Conservation (phyloP, 1,140 invertebrate genomes). For the Condylostylus longicornis region DNA sequence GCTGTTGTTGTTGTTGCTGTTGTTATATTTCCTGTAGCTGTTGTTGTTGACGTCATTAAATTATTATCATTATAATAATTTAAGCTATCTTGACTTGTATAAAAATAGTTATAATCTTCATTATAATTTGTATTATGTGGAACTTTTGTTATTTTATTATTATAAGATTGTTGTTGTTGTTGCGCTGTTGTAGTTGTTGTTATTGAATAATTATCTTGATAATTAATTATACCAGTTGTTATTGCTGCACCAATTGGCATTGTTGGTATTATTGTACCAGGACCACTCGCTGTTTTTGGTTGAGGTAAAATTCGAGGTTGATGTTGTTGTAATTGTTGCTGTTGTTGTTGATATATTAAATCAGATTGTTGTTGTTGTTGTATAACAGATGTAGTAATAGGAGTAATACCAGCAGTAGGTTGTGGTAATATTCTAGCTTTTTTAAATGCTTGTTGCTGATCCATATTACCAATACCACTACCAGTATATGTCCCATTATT, state of each 20-base stretch:
- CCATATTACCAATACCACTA: conserved; percentile 9
- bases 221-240: no score
- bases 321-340: conserved; percentile 4
- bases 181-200: conserved; percentile 13
- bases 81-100: conserved; percentile 20
- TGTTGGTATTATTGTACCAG: conserved; percentile 37
- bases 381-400: conserved; percentile 16
- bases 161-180: conserved; percentile 17
- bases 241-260: conserved; percentile 7
- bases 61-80: not conserved
- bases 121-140: conserved; percentile 23
- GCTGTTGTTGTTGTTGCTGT: conserved; percentile 7
- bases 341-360: conserved; percentile 11
- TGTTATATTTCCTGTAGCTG: conserved; percentile 3
- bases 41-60: conserved; percentile 2
- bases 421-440: conserved; percentile 5
- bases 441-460: conserved; percentile 1
- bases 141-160: no score
- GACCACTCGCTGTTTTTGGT: conserved; percentile 3
- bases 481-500: conserved; percentile 25
- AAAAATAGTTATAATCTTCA: conserved; percentile 29
- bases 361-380: conserved; percentile 27
- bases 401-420: conserved; percentile 21
- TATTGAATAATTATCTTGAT: no score
- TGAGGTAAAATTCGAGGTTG: conserved; percentile 11